Percentiles rank a stretch among this genome's conserved stretches.
Evolutionary conservation across 2,797 vertebrate genomes (phyloP).

Genomic region (Hozukius guyotensis): DNA sequence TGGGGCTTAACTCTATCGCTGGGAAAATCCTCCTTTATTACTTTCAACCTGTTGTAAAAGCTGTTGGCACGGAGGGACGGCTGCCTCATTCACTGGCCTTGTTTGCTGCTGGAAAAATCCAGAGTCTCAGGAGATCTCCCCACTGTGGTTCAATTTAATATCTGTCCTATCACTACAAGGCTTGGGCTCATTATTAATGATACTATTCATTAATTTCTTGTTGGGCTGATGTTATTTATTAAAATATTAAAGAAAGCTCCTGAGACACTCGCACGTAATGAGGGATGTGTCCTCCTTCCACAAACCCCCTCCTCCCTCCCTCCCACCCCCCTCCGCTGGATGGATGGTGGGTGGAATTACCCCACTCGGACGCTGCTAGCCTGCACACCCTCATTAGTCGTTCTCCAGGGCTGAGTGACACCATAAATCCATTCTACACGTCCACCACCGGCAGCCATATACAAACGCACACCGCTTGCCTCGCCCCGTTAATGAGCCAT

Average conservation of each 20-base stretch:
- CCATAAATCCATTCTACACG: conserved; percentile 95
- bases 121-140: conserved; percentile 96
- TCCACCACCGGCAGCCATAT: conserved; percentile 86
- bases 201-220: conserved; percentile 99
- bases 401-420: conserved; percentile 97
- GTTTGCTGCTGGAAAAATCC: conserved; percentile 99
- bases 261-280: conserved; percentile 94
- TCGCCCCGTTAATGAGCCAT: conserved; percentile 93
- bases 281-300: conserved; percentile 89
- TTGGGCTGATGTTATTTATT: conserved; percentile 99
- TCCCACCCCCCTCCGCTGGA: conserved; percentile 71
- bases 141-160: conserved; percentile 99
- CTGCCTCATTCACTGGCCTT: conserved; percentile 96
- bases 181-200: conserved; percentile 99
- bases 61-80: conserved; percentile 96
- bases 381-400: conserved; percentile 94
- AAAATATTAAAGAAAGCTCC: conserved; percentile 99
- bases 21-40: conserved; percentile 99
- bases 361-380: conserved; percentile 83
- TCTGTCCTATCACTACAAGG: conserved; percentile 98
- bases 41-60: conserved; percentile 99
- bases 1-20: conserved; percentile 99
- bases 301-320: conserved; percentile 19
- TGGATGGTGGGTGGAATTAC: conserved; percentile 86
- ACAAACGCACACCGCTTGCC: conserved; percentile 85